Base-by-base conservation (phyloP, 2,888 invertebrate species). In the Drosophila ustulata region DNA sequence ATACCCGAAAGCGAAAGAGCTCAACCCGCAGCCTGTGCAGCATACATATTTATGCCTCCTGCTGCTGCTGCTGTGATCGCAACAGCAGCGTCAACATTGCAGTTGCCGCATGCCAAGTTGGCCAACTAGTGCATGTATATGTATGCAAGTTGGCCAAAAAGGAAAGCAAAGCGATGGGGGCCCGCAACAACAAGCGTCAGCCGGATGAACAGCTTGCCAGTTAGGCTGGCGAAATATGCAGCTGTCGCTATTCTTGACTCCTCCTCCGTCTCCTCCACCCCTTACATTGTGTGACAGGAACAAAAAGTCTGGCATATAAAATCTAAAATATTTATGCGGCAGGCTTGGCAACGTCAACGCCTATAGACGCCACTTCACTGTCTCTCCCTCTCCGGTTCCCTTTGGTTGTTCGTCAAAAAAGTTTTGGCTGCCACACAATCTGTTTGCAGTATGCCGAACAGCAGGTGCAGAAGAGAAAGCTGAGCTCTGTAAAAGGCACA, bases 281-380 rank as follows among this genome's bases (percentile, higher is more conserved):
- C 13, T 30, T 11, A 9, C 4, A 11, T 47, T 34, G 58, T 30
- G 51, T 46, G 63, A 50, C 74, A 66, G 32, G 50, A 71, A 47
- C 30, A 45, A 65, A 66, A 64, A 70, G 69, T 64, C 63, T 66
- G 67, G 57, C 66, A 43, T 59, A 72, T 47, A 79, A 83, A 70
- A 79, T 82, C 82, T 85, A 80, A 89, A 85, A 85, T 85, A 89
- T 89, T 85, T 87, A 85, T 85, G 85, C 89, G 82, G 73, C 84
- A 66, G 63, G 66, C 69, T 75, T 62, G 84, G 61, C 71, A 56
- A 71, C 65, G 70, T 66, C 72, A 74, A 72, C 75, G 74, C 30
- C 65, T 57, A 37, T 39, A 23, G 18, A 4, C 45, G 39, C 13
- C 23, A 39, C 18, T 28, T 28, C 2, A 28, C 25, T 3, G 5